Evolutionary conservation across 2,888 invertebrate species (phyloP).

Genomic region (Fissipunctia ypsillon): DNA sequence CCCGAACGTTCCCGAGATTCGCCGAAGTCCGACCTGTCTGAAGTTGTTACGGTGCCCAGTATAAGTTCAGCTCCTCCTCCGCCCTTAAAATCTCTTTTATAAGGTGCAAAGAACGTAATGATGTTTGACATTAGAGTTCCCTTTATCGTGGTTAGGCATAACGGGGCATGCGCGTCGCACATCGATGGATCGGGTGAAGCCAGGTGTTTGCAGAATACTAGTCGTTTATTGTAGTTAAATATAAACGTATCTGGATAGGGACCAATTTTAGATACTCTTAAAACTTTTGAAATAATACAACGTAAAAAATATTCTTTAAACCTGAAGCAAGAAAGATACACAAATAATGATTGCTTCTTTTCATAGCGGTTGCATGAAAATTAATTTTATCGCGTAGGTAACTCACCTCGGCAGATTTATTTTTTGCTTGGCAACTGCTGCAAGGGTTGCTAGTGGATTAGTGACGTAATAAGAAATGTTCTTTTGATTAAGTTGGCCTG

Average conservation of each 20-base stretch:
- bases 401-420: slow-evolving; percentile 10
- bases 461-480: slow-evolving; percentile 27
- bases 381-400: slow-evolving; percentile 14
- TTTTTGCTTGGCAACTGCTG: slow-evolving; percentile 32
- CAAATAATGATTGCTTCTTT: background rate
- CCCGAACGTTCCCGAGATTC: slow-evolving; percentile 72
- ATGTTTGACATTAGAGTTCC: slow-evolving; percentile 65
- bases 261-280: slow-evolving; percentile 22
- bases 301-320: background rate
- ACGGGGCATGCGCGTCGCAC: slow-evolving; percentile 77
- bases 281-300: background rate
- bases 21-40: slow-evolving; percentile 73
- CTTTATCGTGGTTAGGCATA: slow-evolving; percentile 65
- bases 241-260: slow-evolving; percentile 38
- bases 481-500: slow-evolving; percentile 24
- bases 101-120: slow-evolving; percentile 66
- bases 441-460: slow-evolving; percentile 37
- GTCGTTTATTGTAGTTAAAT: slow-evolving; percentile 46
- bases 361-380: slow-evolving; percentile 9
- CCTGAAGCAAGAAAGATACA: background rate
- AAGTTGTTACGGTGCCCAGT: slow-evolving; percentile 73
- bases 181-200: slow-evolving; percentile 69
- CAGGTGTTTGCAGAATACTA: slow-evolving; percentile 58
- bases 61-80: slow-evolving; percentile 65
- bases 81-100: slow-evolving; percentile 61